Percentiles rank a stretch among this genome's conserved stretches.
phyloP scores from a whole-genome alignment of 1,140 invertebrate species.

The Sogatella furcifera region DNA sequence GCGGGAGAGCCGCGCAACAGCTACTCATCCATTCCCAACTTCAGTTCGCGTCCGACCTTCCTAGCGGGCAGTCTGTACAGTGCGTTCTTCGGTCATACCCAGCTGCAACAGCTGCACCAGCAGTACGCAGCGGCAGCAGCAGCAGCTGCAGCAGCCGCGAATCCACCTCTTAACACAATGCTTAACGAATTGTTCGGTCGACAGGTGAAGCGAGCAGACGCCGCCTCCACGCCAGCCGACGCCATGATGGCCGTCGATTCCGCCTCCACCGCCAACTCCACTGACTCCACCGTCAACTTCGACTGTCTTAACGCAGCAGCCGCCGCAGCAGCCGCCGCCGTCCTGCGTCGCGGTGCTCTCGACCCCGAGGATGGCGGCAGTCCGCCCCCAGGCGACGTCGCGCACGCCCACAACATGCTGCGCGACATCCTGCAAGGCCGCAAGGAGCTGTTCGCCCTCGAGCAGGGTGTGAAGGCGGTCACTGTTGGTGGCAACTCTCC shows the following conservation, averaged over 20 bases:
- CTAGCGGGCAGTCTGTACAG: conserved; percentile 69
- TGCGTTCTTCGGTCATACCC: conserved; percentile 70
- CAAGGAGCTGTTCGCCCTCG: conserved; percentile 56
- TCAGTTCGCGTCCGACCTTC: conserved; percentile 71
- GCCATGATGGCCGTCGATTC: conserved; percentile 35
- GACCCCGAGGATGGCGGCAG: conserved; percentile 21
- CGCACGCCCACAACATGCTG: conserved; percentile 68
- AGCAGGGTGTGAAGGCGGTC: conserved; percentile 42
- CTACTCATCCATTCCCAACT: conserved; percentile 79
- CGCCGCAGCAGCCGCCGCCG: conserved; percentile 17
- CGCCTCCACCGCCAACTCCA: conserved; percentile 30
- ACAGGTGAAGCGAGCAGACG: conserved; percentile 56
- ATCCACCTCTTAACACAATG: conserved; percentile 37
- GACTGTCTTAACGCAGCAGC: conserved; percentile 23
- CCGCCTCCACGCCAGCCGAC: conserved; percentile 47
- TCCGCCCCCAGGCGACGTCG: conserved; percentile 30
- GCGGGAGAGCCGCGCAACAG: conserved; percentile 86
- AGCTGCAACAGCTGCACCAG: conserved; percentile 68
- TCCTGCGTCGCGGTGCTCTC: conserved; percentile 25
- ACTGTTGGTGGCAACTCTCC: conserved; percentile 27
- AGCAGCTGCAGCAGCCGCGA: no score
- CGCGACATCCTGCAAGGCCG: conserved; percentile 70
- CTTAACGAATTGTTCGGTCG: conserved; percentile 59
- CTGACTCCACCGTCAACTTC: conserved; percentile 20
- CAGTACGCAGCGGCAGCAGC: conserved; percentile 59